Base-by-base conservation (phyloP, 2,113 vertebrate species). In the Gallinago jamesoni region DNA sequence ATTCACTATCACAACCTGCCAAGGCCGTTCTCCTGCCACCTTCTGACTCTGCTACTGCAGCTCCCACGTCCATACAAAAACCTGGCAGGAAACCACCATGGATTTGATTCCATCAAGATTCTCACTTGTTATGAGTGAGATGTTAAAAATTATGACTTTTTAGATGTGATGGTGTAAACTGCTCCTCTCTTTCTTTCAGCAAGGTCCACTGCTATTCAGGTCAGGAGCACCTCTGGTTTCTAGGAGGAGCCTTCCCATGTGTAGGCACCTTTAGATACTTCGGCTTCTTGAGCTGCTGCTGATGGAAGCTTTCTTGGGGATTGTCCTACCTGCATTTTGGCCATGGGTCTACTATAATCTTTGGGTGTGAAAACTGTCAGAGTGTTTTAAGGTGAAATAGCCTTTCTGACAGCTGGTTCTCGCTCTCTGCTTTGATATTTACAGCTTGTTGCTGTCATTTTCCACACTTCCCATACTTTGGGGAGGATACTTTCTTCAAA, bases 1-100 rank as follows among this genome's bases (percentile, higher is more conserved):
- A 3, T n/a, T 60, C 24, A 1, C 25, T 56, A 18, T 68, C 43
- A 4, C 60, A 87, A 37, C 41, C 47, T 75, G 86, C 76, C 76
- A 60, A 33, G 62, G 39, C 68, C 25, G 52, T 50, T 77, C 59
- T 81, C 43, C 23, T 0, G 64, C 56, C 0, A 0, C 33, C 69
- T 90, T 64, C 27, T 1, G 8, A 15, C 48, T 1, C 2, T 56
- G 64, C 57, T 75, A 11, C 76, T 72, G 90, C 57, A 53, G 13
- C 60, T 77, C 27, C 24, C 0, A 0, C n/a, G 37, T 59, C 93
- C 6, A 1, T 66, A 63, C 55, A 52, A 59, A 82, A 93, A 70
- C n/a, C 47, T 70, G 64, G 68, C 27, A 67, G 56, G 60, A 89
- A 91, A 35, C 30, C 30, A 23, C 15, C 23, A 16, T 35, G 53